Conservation (phyloP, 2,797 vertebrate species). For the Paramormyrops hopkinsi region DNA sequence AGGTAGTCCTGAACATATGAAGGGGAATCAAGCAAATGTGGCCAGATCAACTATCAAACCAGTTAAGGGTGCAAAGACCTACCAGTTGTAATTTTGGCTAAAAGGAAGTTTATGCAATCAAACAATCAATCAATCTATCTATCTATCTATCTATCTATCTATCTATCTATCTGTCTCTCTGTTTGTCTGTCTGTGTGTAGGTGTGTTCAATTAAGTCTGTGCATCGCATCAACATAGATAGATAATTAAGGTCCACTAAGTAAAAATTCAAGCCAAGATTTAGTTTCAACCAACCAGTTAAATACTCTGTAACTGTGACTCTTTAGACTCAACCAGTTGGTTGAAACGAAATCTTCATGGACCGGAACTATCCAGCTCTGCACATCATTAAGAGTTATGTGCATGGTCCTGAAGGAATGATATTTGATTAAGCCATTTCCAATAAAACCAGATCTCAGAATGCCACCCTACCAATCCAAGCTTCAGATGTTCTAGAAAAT, state of each 20-base stretch:
- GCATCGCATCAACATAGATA: background rate
- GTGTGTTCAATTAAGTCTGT: background rate
- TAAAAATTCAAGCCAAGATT: background rate
- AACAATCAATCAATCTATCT: background rate
- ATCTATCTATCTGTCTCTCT: background rate
- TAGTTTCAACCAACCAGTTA: background rate
- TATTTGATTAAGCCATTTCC: background rate
- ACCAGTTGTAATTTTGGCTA: background rate
- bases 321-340: background rate
- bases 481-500: background rate
- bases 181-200: background rate
- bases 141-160: background rate
- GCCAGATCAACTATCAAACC: slow-evolving; percentile 42
- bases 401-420: background rate
- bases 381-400: background rate
- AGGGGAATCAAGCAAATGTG: slow-evolving; percentile 25
- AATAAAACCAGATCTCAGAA: background rate
- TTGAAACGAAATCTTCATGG: background rate
- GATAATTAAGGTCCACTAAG: background rate
- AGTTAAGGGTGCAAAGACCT: background rate
- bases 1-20: slow-evolving; percentile 54
- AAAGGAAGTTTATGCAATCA: background rate
- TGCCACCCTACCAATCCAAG: background rate
- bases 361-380: background rate
- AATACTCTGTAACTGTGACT: background rate